Conservation (phyloP, 2,797 vertebrate genomes). For the Spinus olivaceus region DNA sequence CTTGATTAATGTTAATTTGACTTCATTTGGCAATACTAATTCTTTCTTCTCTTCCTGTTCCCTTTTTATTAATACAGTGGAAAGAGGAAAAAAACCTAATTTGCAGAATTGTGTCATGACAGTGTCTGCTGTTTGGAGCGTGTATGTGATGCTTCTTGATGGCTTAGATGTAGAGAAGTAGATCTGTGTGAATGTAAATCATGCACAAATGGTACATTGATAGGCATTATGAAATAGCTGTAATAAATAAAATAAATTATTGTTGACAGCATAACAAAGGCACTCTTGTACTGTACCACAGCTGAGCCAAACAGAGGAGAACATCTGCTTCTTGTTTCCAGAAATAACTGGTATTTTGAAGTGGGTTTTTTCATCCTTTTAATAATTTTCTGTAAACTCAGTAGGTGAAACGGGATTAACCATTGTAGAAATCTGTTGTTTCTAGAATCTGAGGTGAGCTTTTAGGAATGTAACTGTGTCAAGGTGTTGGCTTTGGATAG, state of each 20-base stretch:
- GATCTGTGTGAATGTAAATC: background rate
- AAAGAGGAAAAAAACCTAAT: background rate
- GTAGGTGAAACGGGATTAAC: slow-evolving; percentile 10
- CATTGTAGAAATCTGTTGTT: background rate
- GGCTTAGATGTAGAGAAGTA: background rate
- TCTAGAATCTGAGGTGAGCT: background rate
- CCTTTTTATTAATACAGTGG: slow-evolving; percentile 27
- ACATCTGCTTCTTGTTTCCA: slow-evolving; percentile 73
- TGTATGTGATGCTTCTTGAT: background rate
- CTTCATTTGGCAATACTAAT: slow-evolving; percentile 17
- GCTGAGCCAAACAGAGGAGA: slow-evolving; percentile 66
- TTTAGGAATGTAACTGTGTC: background rate
- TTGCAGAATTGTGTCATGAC: background rate
- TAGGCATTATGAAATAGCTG: slow-evolving; percentile 55
- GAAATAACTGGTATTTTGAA: slow-evolving; percentile 64
- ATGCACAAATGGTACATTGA: slow-evolving; percentile 20
- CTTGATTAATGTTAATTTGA: background rate
- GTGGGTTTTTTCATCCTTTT: slow-evolving; percentile 38
- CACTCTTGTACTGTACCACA: slow-evolving; percentile 63
- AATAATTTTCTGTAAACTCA: slow-evolving; percentile 50
- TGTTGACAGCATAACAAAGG: slow-evolving; percentile 68
- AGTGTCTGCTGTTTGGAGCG: background rate
- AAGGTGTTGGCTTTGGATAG: background rate
- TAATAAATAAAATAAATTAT: slow-evolving; percentile 68
- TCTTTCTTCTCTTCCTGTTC: slow-evolving; percentile 37